These are phyloP conservation scores for Argyrosomus regius DNA, from an alignment of 2,797 vertebrate species.

Conservation along the genomic window DNA sequence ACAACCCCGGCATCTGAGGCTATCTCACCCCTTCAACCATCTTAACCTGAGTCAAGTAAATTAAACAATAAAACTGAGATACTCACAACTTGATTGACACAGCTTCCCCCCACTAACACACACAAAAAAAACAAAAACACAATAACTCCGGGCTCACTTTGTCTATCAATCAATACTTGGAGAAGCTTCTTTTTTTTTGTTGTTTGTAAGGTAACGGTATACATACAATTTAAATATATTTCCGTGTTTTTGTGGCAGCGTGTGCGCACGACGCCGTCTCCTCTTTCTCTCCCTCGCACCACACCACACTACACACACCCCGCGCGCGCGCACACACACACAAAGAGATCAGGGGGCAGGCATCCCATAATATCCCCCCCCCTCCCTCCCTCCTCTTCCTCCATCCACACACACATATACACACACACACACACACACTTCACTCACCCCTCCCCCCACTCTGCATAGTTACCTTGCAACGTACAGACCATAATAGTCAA, in stretches of 20 bases:
- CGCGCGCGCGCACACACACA: conserved; percentile 87
- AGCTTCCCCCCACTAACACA: conserved; percentile 19
- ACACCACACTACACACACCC: conserved; percentile 77
- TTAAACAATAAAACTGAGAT: conserved; percentile 60
- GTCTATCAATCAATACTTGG: conserved; percentile 59
- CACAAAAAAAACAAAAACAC: conserved; percentile 29
- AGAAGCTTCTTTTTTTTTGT: conserved; percentile 9
- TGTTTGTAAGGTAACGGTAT: conserved; percentile 31
- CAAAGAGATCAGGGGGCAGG: conserved; percentile 92
- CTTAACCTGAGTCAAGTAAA: conserved; percentile 21
- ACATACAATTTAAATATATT: conserved; percentile 70
- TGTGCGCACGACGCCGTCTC: conserved; percentile 86
- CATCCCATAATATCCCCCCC: conserved; percentile 90
- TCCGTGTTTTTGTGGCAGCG: conserved; percentile 74
- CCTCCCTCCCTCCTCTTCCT: conserved; percentile 25
- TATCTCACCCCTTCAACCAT: not conserved
- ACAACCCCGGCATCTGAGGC: conserved; percentile 18
- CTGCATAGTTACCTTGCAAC: conserved; percentile 93
- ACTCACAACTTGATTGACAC: conserved; percentile 82
- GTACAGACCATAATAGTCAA: conserved; percentile 92
- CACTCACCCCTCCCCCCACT: conserved; percentile 87
- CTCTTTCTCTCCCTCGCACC: conserved; percentile 81
- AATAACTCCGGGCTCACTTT: conserved; percentile 71
- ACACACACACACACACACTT: conserved; percentile 75
- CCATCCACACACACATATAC: conserved; percentile 15